These are phyloP conservation scores for Neogobius melanostomus DNA, from an alignment of 2,113 vertebrate species.

Conservation along the genomic window DNA sequence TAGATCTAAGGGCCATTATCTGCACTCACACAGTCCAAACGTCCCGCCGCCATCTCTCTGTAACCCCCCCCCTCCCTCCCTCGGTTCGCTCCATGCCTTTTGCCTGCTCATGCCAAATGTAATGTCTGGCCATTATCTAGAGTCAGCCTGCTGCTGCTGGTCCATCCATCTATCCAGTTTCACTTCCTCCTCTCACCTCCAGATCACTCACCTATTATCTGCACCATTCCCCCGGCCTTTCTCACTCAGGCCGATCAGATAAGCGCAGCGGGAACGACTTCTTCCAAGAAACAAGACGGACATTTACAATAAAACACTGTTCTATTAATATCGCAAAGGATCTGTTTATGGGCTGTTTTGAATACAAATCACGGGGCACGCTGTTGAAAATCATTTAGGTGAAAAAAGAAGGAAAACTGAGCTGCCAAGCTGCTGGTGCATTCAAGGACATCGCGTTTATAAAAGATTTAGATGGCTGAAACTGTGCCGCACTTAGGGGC, in stretches of 20 bases:
- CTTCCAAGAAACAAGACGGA: constrained; percentile 17
- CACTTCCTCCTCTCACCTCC: constrained; percentile 62
- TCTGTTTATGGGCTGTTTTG: not conserved
- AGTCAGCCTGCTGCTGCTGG: constrained; percentile 50
- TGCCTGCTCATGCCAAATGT: constrained; percentile 56
- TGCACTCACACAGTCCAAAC: constrained; percentile 21
- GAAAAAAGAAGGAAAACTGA: not conserved
- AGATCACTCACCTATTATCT: constrained; percentile 62
- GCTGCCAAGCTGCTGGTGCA: not conserved
- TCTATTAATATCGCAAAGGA: not conserved
- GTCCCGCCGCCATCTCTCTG: constrained; percentile 30
- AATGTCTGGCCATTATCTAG: constrained; percentile 70
- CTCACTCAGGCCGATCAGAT: constrained; percentile 42
- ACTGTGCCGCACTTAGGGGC: not conserved
- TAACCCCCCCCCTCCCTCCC: constrained; percentile 36
- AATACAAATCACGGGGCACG: constrained; percentile 1
- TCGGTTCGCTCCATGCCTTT: constrained; percentile 28
- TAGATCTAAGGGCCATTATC: constrained; percentile 48
- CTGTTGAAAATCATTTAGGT: constrained; percentile 7
- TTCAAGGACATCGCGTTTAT: constrained; percentile 7
- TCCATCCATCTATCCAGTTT: constrained; percentile 63
- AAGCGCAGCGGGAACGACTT: constrained; percentile 17
- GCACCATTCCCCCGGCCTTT: constrained; percentile 37
- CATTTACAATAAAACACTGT: not conserved
- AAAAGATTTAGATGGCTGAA: constrained; percentile 4